Percentiles rank a stretch among this genome's conserved stretches.
phyloP scores from a whole-genome alignment of 2,113 vertebrate species.

The Todiramphus chloris region DNA sequence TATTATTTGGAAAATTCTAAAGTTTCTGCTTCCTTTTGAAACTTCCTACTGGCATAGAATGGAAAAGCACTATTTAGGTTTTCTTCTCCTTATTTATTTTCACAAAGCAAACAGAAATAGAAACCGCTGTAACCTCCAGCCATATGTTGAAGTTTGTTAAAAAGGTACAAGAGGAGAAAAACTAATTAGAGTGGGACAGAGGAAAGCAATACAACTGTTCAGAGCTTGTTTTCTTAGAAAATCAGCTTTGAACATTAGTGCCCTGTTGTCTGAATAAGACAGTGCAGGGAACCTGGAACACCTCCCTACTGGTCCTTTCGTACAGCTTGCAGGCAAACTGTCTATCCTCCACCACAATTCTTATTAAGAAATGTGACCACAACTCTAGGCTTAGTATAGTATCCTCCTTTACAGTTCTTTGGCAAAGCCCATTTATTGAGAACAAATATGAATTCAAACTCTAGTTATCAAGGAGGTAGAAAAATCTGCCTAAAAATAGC shows the following conservation, averaged over 20 bases:
- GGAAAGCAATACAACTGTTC: background rate
- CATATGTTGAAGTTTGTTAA: background rate
- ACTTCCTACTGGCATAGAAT: background rate
- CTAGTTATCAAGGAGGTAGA: background rate
- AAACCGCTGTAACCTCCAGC: background rate
- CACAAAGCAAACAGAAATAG: background rate
- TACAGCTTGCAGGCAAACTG: background rate
- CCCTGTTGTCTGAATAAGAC: background rate
- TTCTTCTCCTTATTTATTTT: background rate
- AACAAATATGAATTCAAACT: background rate
- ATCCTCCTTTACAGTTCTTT: background rate
- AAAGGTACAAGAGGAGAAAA: background rate
- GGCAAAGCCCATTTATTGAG: background rate
- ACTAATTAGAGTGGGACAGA: background rate
- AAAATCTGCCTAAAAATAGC: background rate
- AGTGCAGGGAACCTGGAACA: background rate
- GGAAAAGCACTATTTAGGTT: background rate
- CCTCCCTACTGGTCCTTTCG: too few relatives aligned
- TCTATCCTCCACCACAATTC: background rate
- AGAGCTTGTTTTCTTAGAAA: background rate
- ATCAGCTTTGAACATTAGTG: background rate
- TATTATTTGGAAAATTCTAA: background rate
- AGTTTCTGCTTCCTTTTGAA: background rate
- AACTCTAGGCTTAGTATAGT: background rate
- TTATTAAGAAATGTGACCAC: background rate